phyloP scores from a whole-genome alignment of 2,888 invertebrate genomes.

The Mythimna albipuncta region DNA sequence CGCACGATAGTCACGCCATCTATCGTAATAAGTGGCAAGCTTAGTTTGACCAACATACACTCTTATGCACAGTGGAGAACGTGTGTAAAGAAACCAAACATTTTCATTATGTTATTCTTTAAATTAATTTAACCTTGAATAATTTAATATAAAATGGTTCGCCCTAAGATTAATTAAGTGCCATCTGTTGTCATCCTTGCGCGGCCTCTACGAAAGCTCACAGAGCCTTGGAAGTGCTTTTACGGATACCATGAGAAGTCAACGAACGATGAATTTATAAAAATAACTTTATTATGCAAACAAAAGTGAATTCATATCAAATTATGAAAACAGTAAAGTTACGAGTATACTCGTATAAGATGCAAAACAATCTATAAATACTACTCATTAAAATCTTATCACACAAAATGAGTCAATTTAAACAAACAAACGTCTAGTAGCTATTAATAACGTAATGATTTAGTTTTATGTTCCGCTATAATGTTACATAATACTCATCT shows the following conservation, averaged over 20 bases:
- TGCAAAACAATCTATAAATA: constrained; percentile 55
- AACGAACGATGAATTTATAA: constrained; percentile 17
- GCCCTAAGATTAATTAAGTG: constrained; percentile 31
- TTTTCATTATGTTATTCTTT: background rate
- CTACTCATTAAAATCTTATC: constrained; percentile 68
- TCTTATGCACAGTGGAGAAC: background rate
- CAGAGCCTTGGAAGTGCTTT: constrained; percentile 14
- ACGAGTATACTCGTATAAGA: constrained; percentile 10
- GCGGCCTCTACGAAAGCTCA: constrained; percentile 35
- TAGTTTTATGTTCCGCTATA: constrained; percentile 77
- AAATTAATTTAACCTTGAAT: background rate
- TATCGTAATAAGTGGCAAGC: constrained; percentile 21
- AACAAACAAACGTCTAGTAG: constrained; percentile 56
- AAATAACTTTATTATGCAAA: constrained; percentile 28
- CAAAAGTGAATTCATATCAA: constrained; percentile 32
- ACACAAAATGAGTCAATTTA: constrained; percentile 64
- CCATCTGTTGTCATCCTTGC: constrained; percentile 55
- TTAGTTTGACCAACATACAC: background rate
- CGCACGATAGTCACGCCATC: constrained; percentile 55
- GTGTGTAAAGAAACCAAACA: too few relatives aligned
- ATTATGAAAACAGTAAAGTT: constrained; percentile 38
- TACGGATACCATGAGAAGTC: constrained; percentile 25
- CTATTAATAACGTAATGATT: constrained; percentile 77
- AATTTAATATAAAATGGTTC: background rate
- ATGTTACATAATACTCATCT: constrained; percentile 75